phyloP scores from a whole-genome alignment of 2,113 vertebrate genomes.

The Morone chrysops region DNA sequence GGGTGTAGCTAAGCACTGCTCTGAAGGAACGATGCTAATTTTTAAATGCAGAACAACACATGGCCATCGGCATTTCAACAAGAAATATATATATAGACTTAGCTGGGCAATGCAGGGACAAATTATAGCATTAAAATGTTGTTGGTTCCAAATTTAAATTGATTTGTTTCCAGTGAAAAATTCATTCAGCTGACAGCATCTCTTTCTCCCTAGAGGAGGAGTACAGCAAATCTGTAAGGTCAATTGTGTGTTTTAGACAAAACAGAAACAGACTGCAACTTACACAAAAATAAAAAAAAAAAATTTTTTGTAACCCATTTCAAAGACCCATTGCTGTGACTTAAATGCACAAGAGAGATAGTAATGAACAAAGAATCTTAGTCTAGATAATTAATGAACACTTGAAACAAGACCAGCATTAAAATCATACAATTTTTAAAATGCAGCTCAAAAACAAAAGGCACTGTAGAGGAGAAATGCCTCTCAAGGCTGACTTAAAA shows the following conservation, averaged over 20 bases:
- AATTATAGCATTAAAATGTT: conserved; percentile 51
- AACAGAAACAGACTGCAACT: conserved; percentile 41
- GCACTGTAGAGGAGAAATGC: conserved; percentile 20
- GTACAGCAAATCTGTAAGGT: conserved; percentile 34
- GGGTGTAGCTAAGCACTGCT: conserved; percentile 8
- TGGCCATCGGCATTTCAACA: conserved; percentile 41
- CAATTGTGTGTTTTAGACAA: conserved; percentile 40
- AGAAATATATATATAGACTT: conserved; percentile 32
- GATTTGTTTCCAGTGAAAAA: conserved; percentile 50
- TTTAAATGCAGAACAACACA: conserved; percentile 56
- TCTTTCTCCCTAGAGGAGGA: conserved; percentile 43
- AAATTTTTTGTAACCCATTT: conserved; percentile 49
- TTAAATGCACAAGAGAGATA: conserved; percentile 68
- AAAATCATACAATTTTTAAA: conserved; percentile 68
- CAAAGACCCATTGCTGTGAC: conserved; percentile 50
- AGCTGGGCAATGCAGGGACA: conserved; percentile 16
- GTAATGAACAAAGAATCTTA: conserved; percentile 59
- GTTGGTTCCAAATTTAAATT: conserved; percentile 56
- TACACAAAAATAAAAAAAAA: conserved; percentile 41
- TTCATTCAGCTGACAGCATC: conserved; percentile 49
- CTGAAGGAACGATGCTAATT: conserved; percentile 45
- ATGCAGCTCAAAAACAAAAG: conserved; percentile 60
- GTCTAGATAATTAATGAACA: conserved; percentile 74
- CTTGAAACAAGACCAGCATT: conserved; percentile 66
- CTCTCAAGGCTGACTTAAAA: conserved; percentile 61